Evolutionary conservation across 1,140 invertebrate genomes (phyloP).

Genomic region (Dufourea novaeangliae): DNA sequence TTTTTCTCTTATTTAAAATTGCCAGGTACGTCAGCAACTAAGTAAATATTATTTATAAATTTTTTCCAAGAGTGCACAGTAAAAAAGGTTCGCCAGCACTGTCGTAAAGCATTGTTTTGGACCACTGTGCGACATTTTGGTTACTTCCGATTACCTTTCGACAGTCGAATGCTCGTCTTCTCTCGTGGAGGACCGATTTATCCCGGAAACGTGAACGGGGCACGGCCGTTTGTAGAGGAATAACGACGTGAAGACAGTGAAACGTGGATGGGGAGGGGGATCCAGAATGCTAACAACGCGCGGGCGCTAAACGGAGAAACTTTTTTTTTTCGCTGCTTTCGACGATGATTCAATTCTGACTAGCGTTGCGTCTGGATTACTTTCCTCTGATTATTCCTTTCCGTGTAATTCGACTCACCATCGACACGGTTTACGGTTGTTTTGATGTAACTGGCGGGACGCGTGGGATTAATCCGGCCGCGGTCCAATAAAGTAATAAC

Average conservation of each 20-base stretch:
- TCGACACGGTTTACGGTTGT: background rate
- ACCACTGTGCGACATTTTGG: too few relatives aligned
- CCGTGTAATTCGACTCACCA: background rate
- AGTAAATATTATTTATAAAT: too few relatives aligned
- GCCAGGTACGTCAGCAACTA: too few relatives aligned
- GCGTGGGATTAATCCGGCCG: too few relatives aligned
- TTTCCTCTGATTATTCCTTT: constrained; percentile 13
- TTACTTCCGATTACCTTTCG: background rate
- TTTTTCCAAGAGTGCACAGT: too few relatives aligned
- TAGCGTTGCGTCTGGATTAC: constrained; percentile 22
- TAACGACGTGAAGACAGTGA: background rate
- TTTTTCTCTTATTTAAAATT: too few relatives aligned
- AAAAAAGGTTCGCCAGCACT: too few relatives aligned
- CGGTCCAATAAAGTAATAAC: too few relatives aligned
- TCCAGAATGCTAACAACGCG: constrained; percentile 55
- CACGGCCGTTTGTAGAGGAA: background rate
- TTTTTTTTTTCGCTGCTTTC: constrained; percentile 57
- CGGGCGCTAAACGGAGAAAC: constrained; percentile 76
- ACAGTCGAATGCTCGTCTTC: too few relatives aligned
- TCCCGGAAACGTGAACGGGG: background rate
- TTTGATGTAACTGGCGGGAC: too few relatives aligned
- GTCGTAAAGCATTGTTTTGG: too few relatives aligned
- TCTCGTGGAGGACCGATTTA: background rate
- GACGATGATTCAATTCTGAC: constrained; percentile 44
- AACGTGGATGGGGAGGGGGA: too few relatives aligned